Evolutionary conservation across 2,888 invertebrate genomes (phyloP), one percentile per base, ranked within the genome.

Genomic region (Auanema freiburgensis): DNA sequence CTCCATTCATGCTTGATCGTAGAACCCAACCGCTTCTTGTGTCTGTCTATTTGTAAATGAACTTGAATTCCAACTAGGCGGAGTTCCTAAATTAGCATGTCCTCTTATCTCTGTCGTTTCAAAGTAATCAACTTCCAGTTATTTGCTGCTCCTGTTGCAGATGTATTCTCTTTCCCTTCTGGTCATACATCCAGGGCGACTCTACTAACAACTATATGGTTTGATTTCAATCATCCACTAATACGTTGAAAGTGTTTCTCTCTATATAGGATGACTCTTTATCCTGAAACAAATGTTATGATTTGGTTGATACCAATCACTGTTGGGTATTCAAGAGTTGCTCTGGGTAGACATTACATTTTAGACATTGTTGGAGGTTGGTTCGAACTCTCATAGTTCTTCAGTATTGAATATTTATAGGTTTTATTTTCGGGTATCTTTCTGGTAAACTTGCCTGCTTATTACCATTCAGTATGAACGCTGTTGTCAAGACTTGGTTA

Each of bases 151-250:
- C 75, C 80, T 10, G 61, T 79, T 11, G 76, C 74, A 62, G 94
- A 94, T 85, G 90, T 92, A 79, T 96, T 90, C 84, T 89, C 90
- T 54, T 97, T 97, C 84, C 97, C 96, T 12, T 96, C 95, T 0
- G 95, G 95, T 0, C 96, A 97, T 84, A 90, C 92, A 0, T 92
- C 94, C 25, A 87, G 96, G 74, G 89, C 92, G 0, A 88, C 90
- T 4, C 88, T 91, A 83, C 86, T 95, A 23, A 87, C 90, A 3
- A 89, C 89, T 18, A 49, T 83, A 16, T 50, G 64, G 77, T 81
- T n/a, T n/a, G n/a, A n/a, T n/a, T n/a, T n/a, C n/a, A n/a, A n/a
- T n/a, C n/a, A n/a, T n/a, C n/a, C n/a, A n/a, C n/a, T n/a, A n/a
- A n/a, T n/a, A n/a, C n/a, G n/a, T n/a, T n/a, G n/a, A n/a, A 44